These are phyloP conservation scores for Hestina assimilis DNA, from an alignment of 1,140 invertebrate species.

Conservation along the genomic window DNA sequence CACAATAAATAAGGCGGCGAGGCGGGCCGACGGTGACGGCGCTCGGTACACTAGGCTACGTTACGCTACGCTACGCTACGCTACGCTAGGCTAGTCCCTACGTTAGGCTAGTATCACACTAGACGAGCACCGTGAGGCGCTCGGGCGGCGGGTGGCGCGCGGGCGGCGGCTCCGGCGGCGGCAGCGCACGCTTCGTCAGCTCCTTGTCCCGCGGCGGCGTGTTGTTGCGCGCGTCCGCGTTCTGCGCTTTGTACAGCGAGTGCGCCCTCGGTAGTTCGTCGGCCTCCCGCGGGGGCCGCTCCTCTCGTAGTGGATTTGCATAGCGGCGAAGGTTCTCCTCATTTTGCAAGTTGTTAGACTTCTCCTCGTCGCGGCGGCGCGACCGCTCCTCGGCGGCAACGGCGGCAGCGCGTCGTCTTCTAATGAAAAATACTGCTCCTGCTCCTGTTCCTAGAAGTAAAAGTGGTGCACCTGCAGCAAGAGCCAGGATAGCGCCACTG, in stretches of 20 bases:
- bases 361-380: conserved; percentile 88
- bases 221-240: conserved; percentile 87
- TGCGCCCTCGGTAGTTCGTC: conserved; percentile 82
- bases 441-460: conserved; percentile 71
- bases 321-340: conserved; percentile 90
- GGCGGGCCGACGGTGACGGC: conserved; percentile 2
- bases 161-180: conserved; percentile 59
- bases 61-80: conserved; percentile 22
- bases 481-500: conserved; percentile 84
- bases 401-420: conserved; percentile 77
- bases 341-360: conserved; percentile 93
- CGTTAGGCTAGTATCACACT: conserved; percentile 38
- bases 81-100: conserved; percentile 20
- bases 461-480: conserved; percentile 70
- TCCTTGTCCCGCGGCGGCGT: conserved; percentile 89
- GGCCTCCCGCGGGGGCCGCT: conserved; percentile 57
- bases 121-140: conserved; percentile 72
- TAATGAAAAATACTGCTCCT: conserved; percentile 67
- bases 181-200: conserved; percentile 85
- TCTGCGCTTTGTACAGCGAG: conserved; percentile 85
- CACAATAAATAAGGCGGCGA: conserved; percentile 54
- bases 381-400: conserved; percentile 80
- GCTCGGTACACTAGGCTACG: conserved; percentile 18
- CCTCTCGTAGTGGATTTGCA: conserved; percentile 78
- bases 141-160: conserved; percentile 63